Conservation (phyloP, 2,888 invertebrate genomes). For the Ctena decussata region DNA sequence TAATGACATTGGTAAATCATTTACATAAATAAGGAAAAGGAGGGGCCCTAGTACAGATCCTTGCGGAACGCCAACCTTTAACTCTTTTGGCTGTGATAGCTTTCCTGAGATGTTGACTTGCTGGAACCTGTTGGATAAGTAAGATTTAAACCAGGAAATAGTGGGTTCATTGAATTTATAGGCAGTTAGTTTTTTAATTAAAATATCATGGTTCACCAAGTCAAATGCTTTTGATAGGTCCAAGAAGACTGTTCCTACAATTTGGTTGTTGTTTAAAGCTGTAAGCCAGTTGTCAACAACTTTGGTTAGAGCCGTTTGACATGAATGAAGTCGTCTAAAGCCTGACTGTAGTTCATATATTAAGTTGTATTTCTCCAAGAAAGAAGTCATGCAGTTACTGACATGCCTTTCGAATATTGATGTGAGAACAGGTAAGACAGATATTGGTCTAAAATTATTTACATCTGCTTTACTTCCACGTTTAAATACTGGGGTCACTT, state of each 20-base stretch:
- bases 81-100: too few species aligned
- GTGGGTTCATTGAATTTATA: too few species aligned
- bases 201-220: not conserved
- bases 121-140: too few species aligned
- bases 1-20: too few species aligned
- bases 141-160: too few species aligned
- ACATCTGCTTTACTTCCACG: not conserved
- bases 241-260: not conserved
- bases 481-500: not conserved
- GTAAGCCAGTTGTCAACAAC: not conserved
- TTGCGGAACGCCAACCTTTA: too few species aligned
- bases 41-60: too few species aligned
- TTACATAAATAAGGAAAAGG: too few species aligned
- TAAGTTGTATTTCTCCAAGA: not conserved
- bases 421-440: not conserved
- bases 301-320: not conserved
- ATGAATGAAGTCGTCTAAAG: not conserved
- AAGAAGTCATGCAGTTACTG: not conserved
- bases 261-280: not conserved
- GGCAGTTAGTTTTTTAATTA: too few species aligned
- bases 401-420: not conserved
- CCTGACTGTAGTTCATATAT: not conserved
- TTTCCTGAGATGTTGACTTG: too few species aligned
- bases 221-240: not conserved
- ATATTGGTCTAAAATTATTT: not conserved